Percentiles rank a stretch among this genome's conserved stretches.
Conservation (phyloP, 2,888 invertebrate species). For the Shargacucullia verbasci region DNA sequence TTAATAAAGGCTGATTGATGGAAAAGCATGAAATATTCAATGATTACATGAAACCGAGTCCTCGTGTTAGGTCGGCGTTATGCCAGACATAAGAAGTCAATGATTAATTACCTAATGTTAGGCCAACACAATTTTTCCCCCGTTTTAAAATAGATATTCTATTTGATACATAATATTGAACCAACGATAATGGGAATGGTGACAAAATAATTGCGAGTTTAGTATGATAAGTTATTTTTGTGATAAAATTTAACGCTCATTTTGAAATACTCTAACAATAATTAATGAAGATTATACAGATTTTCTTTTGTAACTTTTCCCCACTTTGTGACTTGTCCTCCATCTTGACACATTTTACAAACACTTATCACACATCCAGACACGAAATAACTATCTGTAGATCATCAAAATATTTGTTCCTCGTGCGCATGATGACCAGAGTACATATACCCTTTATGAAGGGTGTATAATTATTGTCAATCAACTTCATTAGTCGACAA, state of each 20-base stretch:
- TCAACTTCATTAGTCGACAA: no score
- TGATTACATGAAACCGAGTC: slow-evolving; percentile 38
- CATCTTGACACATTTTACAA: no score
- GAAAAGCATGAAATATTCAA: slow-evolving; percentile 50
- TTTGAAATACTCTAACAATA: neutral
- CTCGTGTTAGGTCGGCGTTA: slow-evolving; percentile 38
- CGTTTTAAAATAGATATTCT: slow-evolving; percentile 26
- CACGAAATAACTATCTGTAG: no score
- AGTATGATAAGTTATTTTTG: neutral
- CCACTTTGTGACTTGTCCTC: no score
- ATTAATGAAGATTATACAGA: neutral
- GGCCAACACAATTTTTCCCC: slow-evolving; percentile 19
- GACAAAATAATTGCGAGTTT: slow-evolving; percentile 3
- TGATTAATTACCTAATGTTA: slow-evolving; percentile 43
- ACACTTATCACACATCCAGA: no score
- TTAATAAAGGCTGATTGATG: slow-evolving; percentile 38
- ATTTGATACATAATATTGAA: slow-evolving; percentile 25
- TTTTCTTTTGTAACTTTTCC: no score
- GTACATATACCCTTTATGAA: no score
- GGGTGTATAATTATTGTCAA: no score
- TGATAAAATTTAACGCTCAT: neutral
- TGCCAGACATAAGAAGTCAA: slow-evolving; percentile 36
- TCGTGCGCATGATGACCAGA: no score
- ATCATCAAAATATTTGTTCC: no score
- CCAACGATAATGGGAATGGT: slow-evolving; percentile 3